Base-by-base conservation (phyloP, 2,113 vertebrate species). In the Egretta garzetta region DNA sequence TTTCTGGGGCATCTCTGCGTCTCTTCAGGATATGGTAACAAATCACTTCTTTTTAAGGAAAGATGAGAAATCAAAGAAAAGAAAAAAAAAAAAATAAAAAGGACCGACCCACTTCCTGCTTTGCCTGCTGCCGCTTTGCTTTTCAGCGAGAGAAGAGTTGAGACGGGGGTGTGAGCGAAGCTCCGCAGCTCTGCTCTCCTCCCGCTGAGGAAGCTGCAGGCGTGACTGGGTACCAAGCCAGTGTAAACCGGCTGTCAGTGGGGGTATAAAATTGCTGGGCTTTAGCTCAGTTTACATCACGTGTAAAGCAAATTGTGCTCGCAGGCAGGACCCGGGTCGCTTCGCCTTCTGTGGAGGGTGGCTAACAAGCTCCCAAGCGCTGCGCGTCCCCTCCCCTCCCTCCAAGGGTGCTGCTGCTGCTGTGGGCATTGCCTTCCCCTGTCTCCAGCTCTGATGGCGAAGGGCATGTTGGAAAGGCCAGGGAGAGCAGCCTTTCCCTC, bases 41-140 rank as follows among this genome's bases (percentile, higher is more conserved):
- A 50, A 67, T 56, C 35, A n/a, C 52, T 88, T 80, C 32, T 90
- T 95, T 92, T 96, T 84, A 84, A 86, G 80, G 75, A 81, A 90
- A 88, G 80, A 92, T 80, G 86, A 84, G 67, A 93, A 91, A 94
- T 93, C 74, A 80, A 67, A 72, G 56, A 67, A 84, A 86, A 80
- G 10, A 30, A 16, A 72, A 43, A 70, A 33, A 16, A 72, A 43
- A 60, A 21, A 45, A 30, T 8, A 30, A 56, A 59, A 47, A 24
- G n/a, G 47, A 21, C 14, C 0, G 6, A 88, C 93, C 94, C 86
- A 91, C 56, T 96, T 96, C n/a, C 52, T 47, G 16, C 26, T 17
- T 45, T 45, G 30, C 72, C 67, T 53, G 47, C 68, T 60, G 37
- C 81, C 39, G 26, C 67, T 80, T 58, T 41, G 27, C 60, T 64